Percentiles rank a stretch among this genome's conserved stretches.
phyloP scores from a whole-genome alignment of 2,113 vertebrate genomes.

The Dendrocopos noguchii region DNA sequence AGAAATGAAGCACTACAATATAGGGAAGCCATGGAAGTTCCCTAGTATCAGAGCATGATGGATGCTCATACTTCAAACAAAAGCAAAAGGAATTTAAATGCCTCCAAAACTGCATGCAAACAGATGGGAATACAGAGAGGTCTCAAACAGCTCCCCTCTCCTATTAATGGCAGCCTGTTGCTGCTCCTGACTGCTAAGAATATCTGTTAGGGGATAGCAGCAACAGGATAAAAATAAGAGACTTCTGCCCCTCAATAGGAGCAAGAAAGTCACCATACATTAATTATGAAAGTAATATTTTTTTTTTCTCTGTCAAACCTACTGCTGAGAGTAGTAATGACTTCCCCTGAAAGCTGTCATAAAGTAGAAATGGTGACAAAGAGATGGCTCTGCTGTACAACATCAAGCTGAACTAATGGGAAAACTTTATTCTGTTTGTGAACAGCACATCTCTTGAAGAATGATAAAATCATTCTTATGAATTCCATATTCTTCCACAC shows the following conservation, averaged over 20 bases:
- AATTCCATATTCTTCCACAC: not conserved
- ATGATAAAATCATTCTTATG: not conserved
- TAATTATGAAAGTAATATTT: slow-evolving; percentile 21
- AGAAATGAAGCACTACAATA: not conserved
- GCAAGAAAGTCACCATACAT: not conserved
- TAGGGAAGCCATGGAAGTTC: not conserved
- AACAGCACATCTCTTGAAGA: accelerated
- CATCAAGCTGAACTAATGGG: not conserved
- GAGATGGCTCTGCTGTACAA: not conserved
- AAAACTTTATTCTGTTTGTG: not conserved
- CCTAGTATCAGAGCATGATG: accelerated
- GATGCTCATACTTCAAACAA: accelerated
- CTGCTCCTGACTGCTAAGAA: not conserved
- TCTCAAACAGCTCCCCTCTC: not conserved
- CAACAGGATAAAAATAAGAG: not conserved
- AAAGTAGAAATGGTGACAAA: not conserved
- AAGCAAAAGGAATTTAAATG: not conserved
- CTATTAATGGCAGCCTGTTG: not conserved
- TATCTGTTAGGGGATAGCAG: accelerated
- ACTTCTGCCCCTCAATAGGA: not conserved
- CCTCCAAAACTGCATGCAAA: not conserved
- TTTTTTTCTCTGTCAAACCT: not conserved
- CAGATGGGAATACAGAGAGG: not conserved
- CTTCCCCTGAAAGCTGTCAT: not conserved
- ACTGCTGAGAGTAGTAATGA: slow-evolving; percentile 12